Evolutionary conservation across 1,140 invertebrate species (phyloP), one percentile per base, ranked within the genome.

Genomic region (Drosophila santomea): DNA sequence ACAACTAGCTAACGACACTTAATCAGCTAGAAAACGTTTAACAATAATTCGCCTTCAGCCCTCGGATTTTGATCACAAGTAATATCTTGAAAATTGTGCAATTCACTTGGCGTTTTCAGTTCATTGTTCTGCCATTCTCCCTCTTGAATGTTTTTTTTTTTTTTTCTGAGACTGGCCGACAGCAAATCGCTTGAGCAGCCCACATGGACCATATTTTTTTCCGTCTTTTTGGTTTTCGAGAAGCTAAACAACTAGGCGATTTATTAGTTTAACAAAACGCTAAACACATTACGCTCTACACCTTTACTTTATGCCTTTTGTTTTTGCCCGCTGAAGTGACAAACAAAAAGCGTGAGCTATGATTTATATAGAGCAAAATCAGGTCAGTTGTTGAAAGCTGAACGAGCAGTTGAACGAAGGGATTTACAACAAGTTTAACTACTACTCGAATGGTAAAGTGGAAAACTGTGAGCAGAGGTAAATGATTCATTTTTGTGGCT

Each of bases 251-350:
- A 23, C 36, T 41, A 28, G 63, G 60, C 67, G 41, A 71, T 71
- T 71, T 71, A 71, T 71, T 71, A 57, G 67, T 71, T 71, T 71
- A 71, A 71, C 67, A 71, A 71, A 71, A 71, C 67, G 64, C 64
- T 69, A 71, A 71, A 71, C 50, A 41, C 67, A 57, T 56, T 57
- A 69, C 50, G 61, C 36, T 15, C n/a, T 20, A 23, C 50, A n/a
- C 59, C 14, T 32, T 10, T 43, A 32, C 14, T 50, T 25, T 48
- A 35, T 1, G 58, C 45, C 47, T 51, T 54, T 45, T 67, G 62
- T 68, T 68, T 68, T 38, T 43, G 41, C 10, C 28, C 15, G 35
- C 17, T 57, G 64, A 69, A 71, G 67, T 69, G 67, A 68, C 67
- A 71, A 71, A 71, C 67, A 69, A 47, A 44, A 56, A 71, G 44